phyloP scores from a whole-genome alignment of 1,140 invertebrate species.

The Tetraneura akinire region DNA sequence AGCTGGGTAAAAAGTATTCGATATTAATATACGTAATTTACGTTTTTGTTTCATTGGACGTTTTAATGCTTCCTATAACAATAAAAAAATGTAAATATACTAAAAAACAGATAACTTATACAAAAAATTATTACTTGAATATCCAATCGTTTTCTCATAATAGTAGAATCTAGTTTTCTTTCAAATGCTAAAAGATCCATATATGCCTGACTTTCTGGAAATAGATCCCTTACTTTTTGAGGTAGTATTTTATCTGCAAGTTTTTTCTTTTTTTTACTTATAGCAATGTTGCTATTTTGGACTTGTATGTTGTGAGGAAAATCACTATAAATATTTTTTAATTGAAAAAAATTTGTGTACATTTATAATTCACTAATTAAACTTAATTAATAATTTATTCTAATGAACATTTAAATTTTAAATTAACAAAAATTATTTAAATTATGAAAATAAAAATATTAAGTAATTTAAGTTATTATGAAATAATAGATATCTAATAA shows the following conservation, averaged over 20 bases:
- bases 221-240: constrained; percentile 94
- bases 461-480: no score
- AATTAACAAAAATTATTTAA: no score
- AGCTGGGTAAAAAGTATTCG: constrained; percentile 97
- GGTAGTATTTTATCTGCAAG: constrained; percentile 95
- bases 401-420: no score
- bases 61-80: constrained; percentile 85
- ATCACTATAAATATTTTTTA: constrained; percentile 12
- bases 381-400: no score
- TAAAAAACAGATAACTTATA: background rate
- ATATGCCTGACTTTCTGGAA: constrained; percentile 98
- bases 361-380: no score
- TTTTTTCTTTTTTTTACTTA: constrained; percentile 90
- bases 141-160: constrained; percentile 97
- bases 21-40: constrained; percentile 98
- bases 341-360: no score
- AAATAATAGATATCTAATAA: no score
- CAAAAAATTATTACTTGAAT: constrained; percentile 69
- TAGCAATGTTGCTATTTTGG: constrained; percentile 52
- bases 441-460: no score
- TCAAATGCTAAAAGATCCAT: constrained; percentile 98
- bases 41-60: constrained; percentile 96
- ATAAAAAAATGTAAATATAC: background rate
- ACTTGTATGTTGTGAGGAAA: constrained; percentile 50
- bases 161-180: constrained; percentile 95